Evolutionary conservation across 1,140 invertebrate genomes (phyloP).

Genomic region (Venustaconcha ellipsiformis): DNA sequence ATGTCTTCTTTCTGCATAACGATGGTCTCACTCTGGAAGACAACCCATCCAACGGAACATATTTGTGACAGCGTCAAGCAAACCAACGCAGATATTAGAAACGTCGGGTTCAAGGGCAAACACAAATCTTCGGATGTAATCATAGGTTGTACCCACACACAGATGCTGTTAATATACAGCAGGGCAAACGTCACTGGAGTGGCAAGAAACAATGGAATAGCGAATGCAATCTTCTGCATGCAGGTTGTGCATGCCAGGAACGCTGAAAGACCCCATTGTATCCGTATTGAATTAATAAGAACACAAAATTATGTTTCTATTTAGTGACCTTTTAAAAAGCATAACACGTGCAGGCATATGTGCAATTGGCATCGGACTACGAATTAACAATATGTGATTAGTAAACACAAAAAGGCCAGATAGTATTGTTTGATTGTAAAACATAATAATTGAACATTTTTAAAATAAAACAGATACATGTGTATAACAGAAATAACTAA

Average conservation of each 20-base stretch:
- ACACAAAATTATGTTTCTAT: not conserved
- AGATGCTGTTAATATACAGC: constrained; percentile 11
- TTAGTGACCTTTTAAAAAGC: not conserved
- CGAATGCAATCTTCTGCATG: constrained; percentile 34
- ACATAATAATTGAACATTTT: too few species aligned
- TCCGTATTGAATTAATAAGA: constrained; percentile 6
- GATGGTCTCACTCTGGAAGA: constrained; percentile 3
- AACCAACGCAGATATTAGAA: not conserved
- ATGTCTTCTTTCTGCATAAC: constrained; percentile 22
- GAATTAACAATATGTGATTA: too few species aligned
- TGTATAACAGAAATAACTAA: too few species aligned
- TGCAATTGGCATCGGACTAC: not conserved
- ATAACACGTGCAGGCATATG: constrained; percentile 3
- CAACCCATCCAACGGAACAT: not conserved
- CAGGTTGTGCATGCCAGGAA: constrained; percentile 39
- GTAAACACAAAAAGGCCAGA: too few species aligned
- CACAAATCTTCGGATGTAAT: not conserved
- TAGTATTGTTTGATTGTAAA: too few species aligned
- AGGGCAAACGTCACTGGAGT: constrained; percentile 24
- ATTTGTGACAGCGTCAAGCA: not conserved
- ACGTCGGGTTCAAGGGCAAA: not conserved
- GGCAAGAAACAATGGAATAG: constrained; percentile 30
- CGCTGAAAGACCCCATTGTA: constrained; percentile 32
- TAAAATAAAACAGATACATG: too few species aligned
- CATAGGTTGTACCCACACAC: not conserved